These are phyloP conservation scores for Glandiceps talaboti DNA, from an alignment of 53 echinoderm and acorn worm species.

Conservation along the genomic window DNA sequence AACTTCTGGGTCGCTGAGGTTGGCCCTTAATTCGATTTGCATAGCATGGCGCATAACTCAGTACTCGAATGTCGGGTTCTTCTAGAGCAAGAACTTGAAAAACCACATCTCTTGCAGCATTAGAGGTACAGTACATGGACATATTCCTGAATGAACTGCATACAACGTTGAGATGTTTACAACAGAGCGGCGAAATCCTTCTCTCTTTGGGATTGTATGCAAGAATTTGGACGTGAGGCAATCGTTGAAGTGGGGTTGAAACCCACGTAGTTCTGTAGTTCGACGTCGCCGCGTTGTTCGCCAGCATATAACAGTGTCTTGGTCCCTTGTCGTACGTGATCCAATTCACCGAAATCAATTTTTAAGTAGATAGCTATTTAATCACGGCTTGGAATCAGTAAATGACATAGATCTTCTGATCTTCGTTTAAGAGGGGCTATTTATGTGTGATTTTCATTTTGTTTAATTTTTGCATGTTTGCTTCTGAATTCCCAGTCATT, in stretches of 20 bases:
- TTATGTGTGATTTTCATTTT: too few relatives aligned
- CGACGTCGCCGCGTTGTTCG: slow-evolving; percentile 9
- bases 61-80: slow-evolving; percentile 61
- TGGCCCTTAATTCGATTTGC: slow-evolving; percentile 25
- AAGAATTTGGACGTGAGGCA: slow-evolving; percentile 42
- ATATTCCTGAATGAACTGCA: slow-evolving; percentile 31
- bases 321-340: too few relatives aligned
- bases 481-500: too few relatives aligned
- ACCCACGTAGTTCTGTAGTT: slow-evolving; percentile 29
- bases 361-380: too few relatives aligned
- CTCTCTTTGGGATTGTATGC: slow-evolving; percentile 30
- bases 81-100: slow-evolving; percentile 47
- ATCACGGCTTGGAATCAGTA: too few relatives aligned
- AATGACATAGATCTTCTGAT: too few relatives aligned
- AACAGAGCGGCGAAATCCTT: slow-evolving; percentile 36
- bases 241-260: slow-evolving; percentile 50
- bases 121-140: slow-evolving; percentile 57
- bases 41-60: slow-evolving; percentile 74
- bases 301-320: too few relatives aligned
- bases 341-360: too few relatives aligned
- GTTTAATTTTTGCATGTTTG: too few relatives aligned
- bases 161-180: slow-evolving; percentile 43
- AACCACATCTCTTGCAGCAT: slow-evolving; percentile 65
- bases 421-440: too few relatives aligned
- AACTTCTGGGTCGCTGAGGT: slow-evolving; percentile 20